These are phyloP conservation scores for Lasioglossum pauxillum DNA, from an alignment of 2,888 invertebrate genomes.

Conservation along the genomic window DNA sequence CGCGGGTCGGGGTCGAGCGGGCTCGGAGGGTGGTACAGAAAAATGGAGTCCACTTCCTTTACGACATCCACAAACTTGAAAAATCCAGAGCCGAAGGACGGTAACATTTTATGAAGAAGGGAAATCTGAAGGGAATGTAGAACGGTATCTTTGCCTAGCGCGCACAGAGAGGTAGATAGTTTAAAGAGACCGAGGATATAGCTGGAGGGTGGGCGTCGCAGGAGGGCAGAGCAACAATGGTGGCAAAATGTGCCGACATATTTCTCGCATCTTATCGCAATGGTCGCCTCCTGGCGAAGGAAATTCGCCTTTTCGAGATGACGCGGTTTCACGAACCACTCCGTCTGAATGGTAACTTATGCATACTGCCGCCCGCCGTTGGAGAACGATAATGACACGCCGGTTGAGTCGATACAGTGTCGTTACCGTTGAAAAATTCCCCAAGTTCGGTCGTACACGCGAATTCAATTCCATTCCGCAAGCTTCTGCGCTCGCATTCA, in stretches of 20 bases:
- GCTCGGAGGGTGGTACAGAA: not conserved
- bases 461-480: slow-evolving; percentile 38
- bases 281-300: slow-evolving; percentile 55
- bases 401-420: slow-evolving; percentile 35
- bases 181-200: slow-evolving; percentile 40
- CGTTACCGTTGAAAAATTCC: slow-evolving; percentile 40
- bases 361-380: slow-evolving; percentile 53
- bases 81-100: slow-evolving; percentile 23
- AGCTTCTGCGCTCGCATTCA: slow-evolving; percentile 20
- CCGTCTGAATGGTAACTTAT: slow-evolving; percentile 71
- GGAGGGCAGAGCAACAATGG: slow-evolving; percentile 56
- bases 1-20: not conserved
- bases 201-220: not conserved
- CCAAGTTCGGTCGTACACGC: not conserved
- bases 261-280: slow-evolving; percentile 77
- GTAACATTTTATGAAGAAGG: slow-evolving; percentile 30
- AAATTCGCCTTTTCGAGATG: slow-evolving; percentile 72
- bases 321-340: slow-evolving; percentile 64
- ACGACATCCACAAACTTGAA: slow-evolving; percentile 18
- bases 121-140: slow-evolving; percentile 20
- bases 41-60: slow-evolving; percentile 16
- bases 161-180: slow-evolving; percentile 39
- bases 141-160: slow-evolving; percentile 18
- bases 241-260: slow-evolving; percentile 64
- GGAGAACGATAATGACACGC: slow-evolving; percentile 57